Conservation (phyloP, 2,797 vertebrate genomes). For the Lepilemur septentrionalis region DNA sequence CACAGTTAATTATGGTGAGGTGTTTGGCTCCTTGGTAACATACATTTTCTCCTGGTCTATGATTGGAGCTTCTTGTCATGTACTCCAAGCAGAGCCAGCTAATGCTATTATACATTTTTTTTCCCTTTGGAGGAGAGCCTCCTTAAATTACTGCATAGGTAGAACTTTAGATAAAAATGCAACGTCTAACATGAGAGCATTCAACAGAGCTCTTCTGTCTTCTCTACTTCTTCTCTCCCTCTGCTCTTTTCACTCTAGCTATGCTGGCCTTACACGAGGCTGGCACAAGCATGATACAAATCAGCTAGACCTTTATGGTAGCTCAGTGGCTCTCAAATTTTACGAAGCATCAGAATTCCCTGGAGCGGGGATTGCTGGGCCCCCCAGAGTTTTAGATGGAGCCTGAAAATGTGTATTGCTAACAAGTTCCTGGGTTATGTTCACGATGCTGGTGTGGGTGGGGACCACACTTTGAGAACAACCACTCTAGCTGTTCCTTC, state of each 20-base stretch:
- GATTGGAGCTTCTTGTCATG: slow-evolving; percentile 64
- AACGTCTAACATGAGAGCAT: not conserved
- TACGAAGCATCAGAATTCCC: not conserved
- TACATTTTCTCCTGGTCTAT: slow-evolving; percentile 61
- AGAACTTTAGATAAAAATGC: slow-evolving; percentile 13
- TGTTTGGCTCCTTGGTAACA: slow-evolving; percentile 78
- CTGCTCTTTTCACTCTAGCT: not conserved
- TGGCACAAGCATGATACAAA: not conserved
- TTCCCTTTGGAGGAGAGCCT: not conserved
- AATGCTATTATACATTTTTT: slow-evolving; percentile 8
- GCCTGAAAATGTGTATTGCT: not conserved
- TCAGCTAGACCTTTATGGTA: not conserved
- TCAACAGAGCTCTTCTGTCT: not conserved
- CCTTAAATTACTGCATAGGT: slow-evolving; percentile 43
- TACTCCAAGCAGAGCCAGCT: slow-evolving; percentile 11
- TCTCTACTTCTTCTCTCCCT: not conserved
- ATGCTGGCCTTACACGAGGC: not conserved
- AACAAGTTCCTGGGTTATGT: not conserved
- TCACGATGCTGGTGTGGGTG: not conserved
- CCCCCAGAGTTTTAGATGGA: not conserved
- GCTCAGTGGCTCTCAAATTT: not conserved
- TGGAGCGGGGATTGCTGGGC: not conserved
- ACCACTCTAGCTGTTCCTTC: not conserved
- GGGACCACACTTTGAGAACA: not conserved
- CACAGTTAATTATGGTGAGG: slow-evolving; percentile 80